Evolutionary conservation across 2,888 invertebrate species (phyloP).

Genomic region (Electrophaes corylata): DNA sequence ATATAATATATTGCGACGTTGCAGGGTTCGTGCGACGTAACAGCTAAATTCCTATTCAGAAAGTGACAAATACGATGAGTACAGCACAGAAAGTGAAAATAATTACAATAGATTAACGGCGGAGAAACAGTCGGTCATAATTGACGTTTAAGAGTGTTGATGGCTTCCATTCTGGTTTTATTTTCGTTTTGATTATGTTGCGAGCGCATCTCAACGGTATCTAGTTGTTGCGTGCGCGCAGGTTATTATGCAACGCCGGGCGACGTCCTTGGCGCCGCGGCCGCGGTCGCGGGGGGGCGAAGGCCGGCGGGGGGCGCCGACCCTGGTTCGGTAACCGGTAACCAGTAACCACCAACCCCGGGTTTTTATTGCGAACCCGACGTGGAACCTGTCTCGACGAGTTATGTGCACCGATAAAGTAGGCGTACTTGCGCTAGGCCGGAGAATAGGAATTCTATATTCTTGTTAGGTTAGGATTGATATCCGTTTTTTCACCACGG

Average conservation of each 20-base stretch:
- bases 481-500: slow-evolving; percentile 9
- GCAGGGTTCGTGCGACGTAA: slow-evolving; percentile 8
- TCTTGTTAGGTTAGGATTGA: slow-evolving; percentile 28
- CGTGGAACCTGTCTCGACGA: slow-evolving; percentile 60
- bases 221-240: slow-evolving; percentile 65
- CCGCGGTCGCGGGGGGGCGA: slow-evolving; percentile 59
- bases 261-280: slow-evolving; percentile 73
- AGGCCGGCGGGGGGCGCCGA: slow-evolving; percentile 75
- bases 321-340: slow-evolving; percentile 54
- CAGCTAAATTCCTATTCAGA: slow-evolving; percentile 32
- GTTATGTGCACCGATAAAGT: slow-evolving; percentile 65
- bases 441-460: slow-evolving; percentile 51
- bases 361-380: slow-evolving; percentile 61
- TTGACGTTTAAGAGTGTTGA: slow-evolving; percentile 52
- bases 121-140: slow-evolving; percentile 43
- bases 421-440: slow-evolving; percentile 53
- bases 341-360: slow-evolving; percentile 49
- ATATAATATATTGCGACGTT: background rate
- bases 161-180: slow-evolving; percentile 53
- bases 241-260: slow-evolving; percentile 75
- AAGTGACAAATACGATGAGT: slow-evolving; percentile 27
- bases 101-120: slow-evolving; percentile 41
- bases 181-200: slow-evolving; percentile 45
- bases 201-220: slow-evolving; percentile 67
- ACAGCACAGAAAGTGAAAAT: slow-evolving; percentile 44